phyloP scores from a whole-genome alignment of 2,113 vertebrate species.

The Urocynchramus pylzowi region DNA sequence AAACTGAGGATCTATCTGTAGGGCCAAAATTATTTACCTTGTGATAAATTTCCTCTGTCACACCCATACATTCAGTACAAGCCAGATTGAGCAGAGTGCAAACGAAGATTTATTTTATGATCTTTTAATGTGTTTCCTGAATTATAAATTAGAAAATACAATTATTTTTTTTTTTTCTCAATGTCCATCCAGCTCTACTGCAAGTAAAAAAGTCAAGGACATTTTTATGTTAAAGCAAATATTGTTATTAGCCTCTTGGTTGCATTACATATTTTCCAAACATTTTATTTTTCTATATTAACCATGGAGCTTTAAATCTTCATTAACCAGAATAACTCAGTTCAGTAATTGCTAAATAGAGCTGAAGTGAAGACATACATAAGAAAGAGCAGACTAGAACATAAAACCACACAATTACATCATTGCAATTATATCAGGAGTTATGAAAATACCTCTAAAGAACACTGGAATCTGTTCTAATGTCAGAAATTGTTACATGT shows the following conservation, averaged over 20 bases:
- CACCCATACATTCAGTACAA: neutral
- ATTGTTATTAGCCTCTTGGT: neutral
- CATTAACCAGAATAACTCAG: neutral
- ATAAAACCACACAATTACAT: neutral
- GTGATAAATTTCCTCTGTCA: neutral
- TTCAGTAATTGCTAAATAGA: constrained; percentile 8
- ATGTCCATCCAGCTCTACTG: neutral
- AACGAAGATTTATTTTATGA: neutral
- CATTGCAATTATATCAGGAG: neutral
- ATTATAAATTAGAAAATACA: neutral
- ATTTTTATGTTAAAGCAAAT: neutral
- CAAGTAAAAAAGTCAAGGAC: neutral
- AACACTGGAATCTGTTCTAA: neutral
- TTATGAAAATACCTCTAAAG: neutral
- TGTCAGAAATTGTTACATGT: neutral
- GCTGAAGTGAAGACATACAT: neutral
- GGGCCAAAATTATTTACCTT: neutral
- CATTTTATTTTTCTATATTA: neutral
- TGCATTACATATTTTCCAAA: neutral
- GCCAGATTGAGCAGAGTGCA: neutral
- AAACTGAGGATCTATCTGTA: neutral
- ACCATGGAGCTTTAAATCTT: neutral
- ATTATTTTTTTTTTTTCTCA: neutral
- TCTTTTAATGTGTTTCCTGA: neutral
- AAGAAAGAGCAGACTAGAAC: neutral